Percentiles rank a stretch among this genome's conserved stretches.
Conservation (phyloP, 1,140 invertebrate species). For the Condylostylus longicornis region DNA sequence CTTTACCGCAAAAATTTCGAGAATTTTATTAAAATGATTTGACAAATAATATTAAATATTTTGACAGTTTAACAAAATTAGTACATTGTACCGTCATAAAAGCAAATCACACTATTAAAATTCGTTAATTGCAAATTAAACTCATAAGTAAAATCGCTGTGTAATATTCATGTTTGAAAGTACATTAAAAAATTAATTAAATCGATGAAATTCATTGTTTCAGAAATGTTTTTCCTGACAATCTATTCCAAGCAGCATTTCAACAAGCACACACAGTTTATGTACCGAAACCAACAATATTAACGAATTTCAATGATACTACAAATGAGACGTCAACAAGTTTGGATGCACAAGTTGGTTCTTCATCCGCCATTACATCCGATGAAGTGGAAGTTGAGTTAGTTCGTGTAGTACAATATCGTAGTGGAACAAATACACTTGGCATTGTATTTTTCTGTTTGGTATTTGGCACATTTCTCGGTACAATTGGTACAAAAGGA, state of each 20-base stretch:
- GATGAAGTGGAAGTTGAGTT: conserved; percentile 25
- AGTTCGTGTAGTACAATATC: conserved; percentile 39
- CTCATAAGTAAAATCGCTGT: too few species aligned
- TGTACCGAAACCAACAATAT: conserved; percentile 31
- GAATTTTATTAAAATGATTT: too few species aligned
- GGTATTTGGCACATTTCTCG: conserved; percentile 68
- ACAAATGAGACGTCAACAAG: conserved; percentile 29
- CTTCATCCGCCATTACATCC: conserved; percentile 19
- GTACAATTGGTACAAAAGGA: conserved; percentile 57
- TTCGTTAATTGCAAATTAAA: too few species aligned
- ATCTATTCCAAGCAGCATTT: conserved; percentile 75
- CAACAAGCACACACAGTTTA: conserved; percentile 65
- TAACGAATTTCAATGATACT: conserved; percentile 21
- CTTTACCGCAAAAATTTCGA: too few species aligned
- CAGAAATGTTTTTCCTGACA: conserved; percentile 78
- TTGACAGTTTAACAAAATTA: too few species aligned
- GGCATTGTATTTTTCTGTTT: conserved; percentile 81
- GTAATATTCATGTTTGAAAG: too few species aligned
- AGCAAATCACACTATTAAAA: too few species aligned
- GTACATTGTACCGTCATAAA: too few species aligned
- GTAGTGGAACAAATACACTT: conserved; percentile 72
- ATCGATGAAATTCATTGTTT: conserved; percentile 18
- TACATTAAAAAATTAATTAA: too few species aligned
- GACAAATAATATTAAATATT: too few species aligned
- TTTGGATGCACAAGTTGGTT: conserved; percentile 7